A percentile compares a stretch with the other conserved stretches of the same genome.
Conservation (phyloP, 2,797 vertebrate species). For the Etheostoma perlongum region DNA sequence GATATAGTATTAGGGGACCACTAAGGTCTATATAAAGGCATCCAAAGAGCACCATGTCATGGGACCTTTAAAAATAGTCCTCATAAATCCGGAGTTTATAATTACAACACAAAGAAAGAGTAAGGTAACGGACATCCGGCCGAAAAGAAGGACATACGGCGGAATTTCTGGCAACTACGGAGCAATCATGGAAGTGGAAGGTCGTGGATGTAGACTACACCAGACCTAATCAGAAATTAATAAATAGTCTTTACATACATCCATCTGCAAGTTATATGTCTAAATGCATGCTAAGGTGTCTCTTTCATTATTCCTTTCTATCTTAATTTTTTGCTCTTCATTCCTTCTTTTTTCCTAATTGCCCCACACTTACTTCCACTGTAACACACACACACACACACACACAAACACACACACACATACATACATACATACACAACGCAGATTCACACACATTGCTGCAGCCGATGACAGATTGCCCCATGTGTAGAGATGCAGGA, state of each 20-base stretch:
- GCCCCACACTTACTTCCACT: neutral
- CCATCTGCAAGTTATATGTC: neutral
- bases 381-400: neutral
- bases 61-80: no score
- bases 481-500: slow-evolving; percentile 55
- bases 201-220: no score
- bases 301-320: neutral
- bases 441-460: slow-evolving; percentile 13
- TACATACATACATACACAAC: neutral
- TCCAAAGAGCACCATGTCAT: no score
- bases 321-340: neutral
- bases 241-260: neutral
- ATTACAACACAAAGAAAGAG: no score
- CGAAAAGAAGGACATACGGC: no score
- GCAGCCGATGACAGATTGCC: slow-evolving; percentile 55
- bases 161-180: no score
- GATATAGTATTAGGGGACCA: no score
- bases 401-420: neutral
- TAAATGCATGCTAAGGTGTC: neutral
- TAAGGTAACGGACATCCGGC: no score
- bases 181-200: no score
- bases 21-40: no score
- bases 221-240: neutral
- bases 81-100: no score
- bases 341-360: neutral